Conservation (phyloP, 2,888 invertebrate genomes). For the Drosophila algonquin region DNA sequence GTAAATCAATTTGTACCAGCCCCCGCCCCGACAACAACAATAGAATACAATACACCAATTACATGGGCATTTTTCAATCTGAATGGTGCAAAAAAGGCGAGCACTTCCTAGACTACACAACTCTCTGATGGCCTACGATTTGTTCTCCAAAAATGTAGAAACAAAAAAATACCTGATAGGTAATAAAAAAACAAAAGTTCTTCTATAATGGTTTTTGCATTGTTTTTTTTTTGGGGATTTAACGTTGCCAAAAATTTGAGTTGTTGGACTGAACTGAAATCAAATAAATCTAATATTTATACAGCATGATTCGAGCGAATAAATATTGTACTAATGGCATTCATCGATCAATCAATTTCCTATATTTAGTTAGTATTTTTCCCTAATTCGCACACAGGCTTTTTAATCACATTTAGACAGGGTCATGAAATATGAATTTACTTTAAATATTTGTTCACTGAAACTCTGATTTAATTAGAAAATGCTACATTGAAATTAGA, state of each 20-base stretch:
- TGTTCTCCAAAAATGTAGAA: not conserved
- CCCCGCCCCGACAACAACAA: constrained; percentile 49
- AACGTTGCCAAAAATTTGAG: not conserved
- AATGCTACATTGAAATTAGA: not conserved
- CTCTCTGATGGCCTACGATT: constrained; percentile 26
- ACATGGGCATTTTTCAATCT: constrained; percentile 48
- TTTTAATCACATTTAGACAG: no score
- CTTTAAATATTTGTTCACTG: not conserved
- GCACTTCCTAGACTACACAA: not conserved
- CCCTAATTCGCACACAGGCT: no score
- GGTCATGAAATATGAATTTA: not conserved
- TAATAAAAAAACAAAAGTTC: no score
- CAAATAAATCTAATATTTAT: not conserved
- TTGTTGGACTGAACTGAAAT: not conserved
- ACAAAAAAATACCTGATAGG: not conserved
- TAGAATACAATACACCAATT: constrained; percentile 45
- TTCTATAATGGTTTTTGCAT: not conserved
- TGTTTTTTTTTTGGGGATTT: not conserved
- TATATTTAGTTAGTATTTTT: not conserved
- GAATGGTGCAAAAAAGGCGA: constrained; percentile 14
- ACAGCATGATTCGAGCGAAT: not conserved
- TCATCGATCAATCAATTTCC: not conserved
- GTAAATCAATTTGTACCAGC: constrained; percentile 70
- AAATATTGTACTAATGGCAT: not conserved
- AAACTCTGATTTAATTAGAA: not conserved